phyloP scores from a whole-genome alignment of 2,113 vertebrate genomes.

The Haplochromis burtoni region DNA sequence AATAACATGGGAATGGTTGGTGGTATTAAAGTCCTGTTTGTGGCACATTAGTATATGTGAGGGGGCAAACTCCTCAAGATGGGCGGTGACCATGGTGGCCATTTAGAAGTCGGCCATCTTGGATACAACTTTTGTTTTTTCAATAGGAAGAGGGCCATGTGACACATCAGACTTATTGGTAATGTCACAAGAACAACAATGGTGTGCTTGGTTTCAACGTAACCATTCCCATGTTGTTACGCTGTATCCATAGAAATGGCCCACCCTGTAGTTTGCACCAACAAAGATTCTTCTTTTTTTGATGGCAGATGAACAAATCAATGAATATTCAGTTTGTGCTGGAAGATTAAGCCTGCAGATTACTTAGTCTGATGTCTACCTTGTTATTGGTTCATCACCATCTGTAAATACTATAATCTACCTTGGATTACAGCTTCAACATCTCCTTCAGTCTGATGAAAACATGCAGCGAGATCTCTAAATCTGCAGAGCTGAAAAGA shows the following conservation, averaged over 20 bases:
- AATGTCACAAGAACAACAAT: too few relatives aligned
- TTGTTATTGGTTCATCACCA: slow-evolving; percentile 14
- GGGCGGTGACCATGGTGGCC: accelerated
- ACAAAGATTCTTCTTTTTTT: background rate
- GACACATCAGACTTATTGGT: background rate
- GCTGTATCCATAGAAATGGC: accelerated
- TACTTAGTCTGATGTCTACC: slow-evolving; percentile 7
- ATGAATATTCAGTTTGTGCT: slow-evolving; percentile 20
- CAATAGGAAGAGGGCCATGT: accelerated
- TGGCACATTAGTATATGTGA: background rate
- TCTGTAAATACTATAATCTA: slow-evolving; percentile 47
- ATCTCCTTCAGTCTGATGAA: slow-evolving; percentile 8
- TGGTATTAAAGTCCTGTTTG: background rate
- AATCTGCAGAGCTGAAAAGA: background rate
- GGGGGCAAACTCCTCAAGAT: background rate
- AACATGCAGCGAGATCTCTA: background rate
- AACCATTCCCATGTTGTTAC: background rate
- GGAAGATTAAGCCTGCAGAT: slow-evolving; percentile 13
- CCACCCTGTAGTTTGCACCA: background rate
- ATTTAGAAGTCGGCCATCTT: background rate
- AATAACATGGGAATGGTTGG: background rate
- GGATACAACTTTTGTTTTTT: accelerated
- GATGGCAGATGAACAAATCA: background rate
- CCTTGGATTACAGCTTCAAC: slow-evolving; percentile 24
- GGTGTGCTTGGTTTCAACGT: too few relatives aligned